Conservation (phyloP, 2,797 vertebrate species). For the Glossophaga mutica region DNA sequence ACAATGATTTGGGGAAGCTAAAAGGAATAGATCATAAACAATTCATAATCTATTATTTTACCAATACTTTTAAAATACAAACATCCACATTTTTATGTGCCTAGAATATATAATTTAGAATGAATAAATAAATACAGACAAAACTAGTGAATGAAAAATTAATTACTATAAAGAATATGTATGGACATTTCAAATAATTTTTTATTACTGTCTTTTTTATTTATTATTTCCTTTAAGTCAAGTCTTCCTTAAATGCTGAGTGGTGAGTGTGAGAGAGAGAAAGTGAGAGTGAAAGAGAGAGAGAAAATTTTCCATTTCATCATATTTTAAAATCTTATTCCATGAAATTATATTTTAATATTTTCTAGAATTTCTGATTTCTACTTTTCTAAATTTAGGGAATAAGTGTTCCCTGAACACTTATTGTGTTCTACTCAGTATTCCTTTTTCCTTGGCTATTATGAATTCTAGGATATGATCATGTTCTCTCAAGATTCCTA, state of each 20-base stretch:
- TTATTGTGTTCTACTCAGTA: not conserved
- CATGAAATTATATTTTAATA: not conserved
- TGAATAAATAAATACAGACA: not conserved
- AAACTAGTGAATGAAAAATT: not conserved
- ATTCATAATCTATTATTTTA: not conserved
- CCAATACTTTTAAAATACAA: not conserved
- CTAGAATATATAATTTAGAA: not conserved
- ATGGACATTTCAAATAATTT: not conserved
- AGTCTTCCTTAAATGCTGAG: not conserved
- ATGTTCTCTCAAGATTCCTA: not conserved
- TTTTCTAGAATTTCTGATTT: not conserved
- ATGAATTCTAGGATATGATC: not conserved
- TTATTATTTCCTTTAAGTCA: not conserved
- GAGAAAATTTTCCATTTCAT: not conserved
- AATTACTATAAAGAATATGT: not conserved
- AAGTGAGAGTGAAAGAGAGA: not conserved
- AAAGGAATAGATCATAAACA: not conserved
- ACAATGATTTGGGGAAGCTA: not conserved
- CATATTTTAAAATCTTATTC: slow-evolving; percentile 2
- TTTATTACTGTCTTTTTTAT: not conserved
- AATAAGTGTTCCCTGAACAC: too few relatives aligned
- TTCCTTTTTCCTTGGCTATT: not conserved
- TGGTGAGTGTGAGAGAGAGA: not conserved
- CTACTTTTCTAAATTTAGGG: not conserved
- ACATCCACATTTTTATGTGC: not conserved